phyloP scores from a whole-genome alignment of 1,140 invertebrate genomes.

The Elysia chlorotica region DNA sequence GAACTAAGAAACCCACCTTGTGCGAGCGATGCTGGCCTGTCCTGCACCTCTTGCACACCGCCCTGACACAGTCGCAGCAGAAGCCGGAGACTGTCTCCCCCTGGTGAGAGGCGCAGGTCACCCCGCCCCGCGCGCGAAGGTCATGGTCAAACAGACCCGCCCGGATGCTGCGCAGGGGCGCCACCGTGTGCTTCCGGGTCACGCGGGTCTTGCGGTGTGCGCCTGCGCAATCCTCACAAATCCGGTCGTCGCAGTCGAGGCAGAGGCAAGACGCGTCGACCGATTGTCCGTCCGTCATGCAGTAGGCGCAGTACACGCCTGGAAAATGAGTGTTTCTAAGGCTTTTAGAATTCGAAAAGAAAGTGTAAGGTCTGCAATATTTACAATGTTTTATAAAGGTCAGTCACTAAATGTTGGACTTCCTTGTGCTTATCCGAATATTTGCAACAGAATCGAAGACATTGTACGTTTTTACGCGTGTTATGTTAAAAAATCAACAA shows the following conservation, averaged over 20 bases:
- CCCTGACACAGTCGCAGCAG: slow-evolving; percentile 43
- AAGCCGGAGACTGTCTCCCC: slow-evolving; percentile 30
- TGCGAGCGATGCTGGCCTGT: too few relatives aligned
- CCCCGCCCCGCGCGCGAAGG: slow-evolving; percentile 28
- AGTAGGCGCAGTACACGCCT: slow-evolving; percentile 60
- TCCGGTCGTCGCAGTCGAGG: slow-evolving; percentile 51
- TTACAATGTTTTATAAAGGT: too few relatives aligned
- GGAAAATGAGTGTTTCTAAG: too few relatives aligned
- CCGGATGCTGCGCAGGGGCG: slow-evolving; percentile 43
- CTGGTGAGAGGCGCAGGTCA: slow-evolving; percentile 34
- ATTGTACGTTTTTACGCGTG: too few relatives aligned
- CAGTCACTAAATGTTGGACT: too few relatives aligned
- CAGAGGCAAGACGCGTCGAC: slow-evolving; percentile 37
- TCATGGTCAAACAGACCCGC: slow-evolving; percentile 52
- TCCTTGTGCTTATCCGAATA: too few relatives aligned
- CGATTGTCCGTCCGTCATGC: slow-evolving; percentile 39
- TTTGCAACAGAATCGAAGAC: too few relatives aligned
- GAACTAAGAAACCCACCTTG: too few relatives aligned
- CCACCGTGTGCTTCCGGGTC: slow-evolving; percentile 47
- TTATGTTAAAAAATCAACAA: too few relatives aligned
- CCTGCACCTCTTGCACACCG: slow-evolving; percentile 46
- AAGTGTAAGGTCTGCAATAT: too few relatives aligned
- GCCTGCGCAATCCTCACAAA: slow-evolving; percentile 46
- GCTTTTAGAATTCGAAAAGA: too few relatives aligned
- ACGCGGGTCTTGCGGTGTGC: slow-evolving; percentile 52